Evolutionary conservation across 2,113 vertebrate genomes (phyloP).

Genomic region (Macaca nemestrina): DNA sequence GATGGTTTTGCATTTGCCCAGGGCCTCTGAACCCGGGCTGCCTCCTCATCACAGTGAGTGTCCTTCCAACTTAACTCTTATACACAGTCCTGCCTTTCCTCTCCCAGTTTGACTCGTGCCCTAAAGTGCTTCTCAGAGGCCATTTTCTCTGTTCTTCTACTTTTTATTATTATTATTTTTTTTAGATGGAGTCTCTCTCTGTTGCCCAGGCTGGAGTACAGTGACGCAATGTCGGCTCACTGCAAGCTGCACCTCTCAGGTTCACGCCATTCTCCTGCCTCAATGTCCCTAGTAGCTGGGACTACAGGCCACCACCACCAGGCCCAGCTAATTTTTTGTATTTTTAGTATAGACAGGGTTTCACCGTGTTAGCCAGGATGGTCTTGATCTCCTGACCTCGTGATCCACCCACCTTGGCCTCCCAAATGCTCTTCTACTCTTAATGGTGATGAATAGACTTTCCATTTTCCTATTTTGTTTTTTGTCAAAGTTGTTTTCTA

Average conservation of each 20-base stretch:
- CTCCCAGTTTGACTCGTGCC: background rate
- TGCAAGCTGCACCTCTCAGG: too few species aligned
- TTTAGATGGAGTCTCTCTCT: too few species aligned
- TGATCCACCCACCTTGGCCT: too few species aligned
- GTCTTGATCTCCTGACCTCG: too few species aligned
- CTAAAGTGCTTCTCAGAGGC: background rate
- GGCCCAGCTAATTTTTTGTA: too few species aligned
- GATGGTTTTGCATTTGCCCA: background rate
- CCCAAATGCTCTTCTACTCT: background rate
- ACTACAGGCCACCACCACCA: too few species aligned
- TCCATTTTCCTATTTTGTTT: slow-evolving; percentile 38
- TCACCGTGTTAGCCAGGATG: too few species aligned
- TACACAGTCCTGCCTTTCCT: background rate
- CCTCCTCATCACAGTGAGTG: background rate
- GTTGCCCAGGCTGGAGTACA: too few species aligned
- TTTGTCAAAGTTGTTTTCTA: background rate
- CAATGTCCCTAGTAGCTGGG: too few species aligned
- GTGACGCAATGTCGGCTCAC: too few species aligned
- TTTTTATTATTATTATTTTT: background rate
- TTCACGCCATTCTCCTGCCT: too few species aligned
- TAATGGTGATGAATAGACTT: background rate
- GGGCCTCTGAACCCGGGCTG: background rate
- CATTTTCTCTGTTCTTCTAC: slow-evolving; percentile 32
- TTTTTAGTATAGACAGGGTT: too few species aligned
- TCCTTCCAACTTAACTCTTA: background rate